phyloP scores from a whole-genome alignment of 2,113 vertebrate species.

The Plectropomus leopardus region DNA sequence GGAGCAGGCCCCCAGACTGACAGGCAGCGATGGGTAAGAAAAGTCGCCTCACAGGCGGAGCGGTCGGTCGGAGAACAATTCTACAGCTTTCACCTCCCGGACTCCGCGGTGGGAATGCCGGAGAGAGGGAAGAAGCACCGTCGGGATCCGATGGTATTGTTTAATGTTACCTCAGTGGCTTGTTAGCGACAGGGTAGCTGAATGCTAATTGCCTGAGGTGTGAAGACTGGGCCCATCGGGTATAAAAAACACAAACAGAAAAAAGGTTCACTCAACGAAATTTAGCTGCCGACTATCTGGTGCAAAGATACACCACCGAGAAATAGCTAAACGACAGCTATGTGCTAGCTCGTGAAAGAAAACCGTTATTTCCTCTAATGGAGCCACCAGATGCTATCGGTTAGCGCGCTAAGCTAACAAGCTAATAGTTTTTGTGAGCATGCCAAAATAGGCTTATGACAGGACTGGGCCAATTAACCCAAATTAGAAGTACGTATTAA shows the following conservation, averaged over 20 bases:
- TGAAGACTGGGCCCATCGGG: neutral
- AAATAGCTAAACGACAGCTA: neutral
- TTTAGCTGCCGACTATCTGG: neutral
- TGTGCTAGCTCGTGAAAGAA: rapidly evolving
- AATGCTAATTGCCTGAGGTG: slow-evolving; percentile 20
- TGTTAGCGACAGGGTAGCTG: slow-evolving; percentile 31
- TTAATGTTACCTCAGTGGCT: neutral
- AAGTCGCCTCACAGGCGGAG: slow-evolving; percentile 89
- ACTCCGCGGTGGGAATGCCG: slow-evolving; percentile 72
- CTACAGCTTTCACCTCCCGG: slow-evolving; percentile 93
- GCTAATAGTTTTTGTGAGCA: neutral
- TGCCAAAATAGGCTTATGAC: neutral
- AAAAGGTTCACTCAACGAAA: neutral
- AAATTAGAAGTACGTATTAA: too few relatives aligned
- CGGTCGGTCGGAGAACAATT: slow-evolving; percentile 91
- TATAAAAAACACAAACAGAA: neutral
- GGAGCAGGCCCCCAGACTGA: slow-evolving; percentile 21
- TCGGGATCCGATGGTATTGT: slow-evolving; percentile 86
- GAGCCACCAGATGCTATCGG: neutral
- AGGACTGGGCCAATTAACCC: rapidly evolving
- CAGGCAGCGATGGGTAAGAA: slow-evolving; percentile 83
- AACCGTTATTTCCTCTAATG: neutral
- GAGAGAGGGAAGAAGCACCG: slow-evolving; percentile 84
- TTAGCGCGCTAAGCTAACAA: slow-evolving; percentile 34
- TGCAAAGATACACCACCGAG: rapidly evolving